Conservation (phyloP, 2,888 invertebrate species). For the Aquatica leii region DNA sequence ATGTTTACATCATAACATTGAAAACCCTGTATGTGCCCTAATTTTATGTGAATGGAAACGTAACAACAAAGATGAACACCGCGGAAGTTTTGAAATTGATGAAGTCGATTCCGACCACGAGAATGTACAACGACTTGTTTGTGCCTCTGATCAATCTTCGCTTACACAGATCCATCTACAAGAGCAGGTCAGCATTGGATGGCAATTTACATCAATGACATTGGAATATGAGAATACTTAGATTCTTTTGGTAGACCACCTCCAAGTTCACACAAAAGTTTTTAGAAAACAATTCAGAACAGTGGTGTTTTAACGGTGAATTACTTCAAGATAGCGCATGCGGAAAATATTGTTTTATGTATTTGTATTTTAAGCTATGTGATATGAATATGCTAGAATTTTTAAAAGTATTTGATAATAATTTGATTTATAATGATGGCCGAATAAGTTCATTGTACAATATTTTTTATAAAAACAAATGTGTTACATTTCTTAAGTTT, state of each 20-base stretch:
- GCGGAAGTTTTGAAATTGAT: neutral
- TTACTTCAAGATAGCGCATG: conserved; percentile 9
- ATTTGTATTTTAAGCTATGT: conserved; percentile 1
- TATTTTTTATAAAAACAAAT: too few species aligned
- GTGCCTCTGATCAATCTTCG: conserved; percentile 15
- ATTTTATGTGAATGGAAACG: conserved; percentile 3
- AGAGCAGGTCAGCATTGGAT: conserved; percentile 16
- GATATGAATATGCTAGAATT: too few species aligned
- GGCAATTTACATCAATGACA: conserved; percentile 10
- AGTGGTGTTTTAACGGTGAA: neutral
- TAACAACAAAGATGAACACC: conserved; percentile 11
- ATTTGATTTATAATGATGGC: too few species aligned
- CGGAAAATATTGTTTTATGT: conserved; percentile 12
- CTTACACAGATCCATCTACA: conserved; percentile 1
- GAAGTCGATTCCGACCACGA: conserved; percentile 2
- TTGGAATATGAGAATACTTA: conserved; percentile 14
- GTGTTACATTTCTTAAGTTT: too few species aligned
- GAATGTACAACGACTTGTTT: too few species aligned
- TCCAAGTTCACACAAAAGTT: conserved; percentile 7
- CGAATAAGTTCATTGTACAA: too few species aligned
- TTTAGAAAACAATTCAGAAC: neutral
- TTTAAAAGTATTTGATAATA: too few species aligned
- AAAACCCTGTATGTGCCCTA: conserved; percentile 1
- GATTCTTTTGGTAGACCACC: conserved; percentile 17
- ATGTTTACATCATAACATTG: conserved; percentile 14